phyloP scores from a whole-genome alignment of 2,113 vertebrate genomes.

The Tylochromis polylepis region DNA sequence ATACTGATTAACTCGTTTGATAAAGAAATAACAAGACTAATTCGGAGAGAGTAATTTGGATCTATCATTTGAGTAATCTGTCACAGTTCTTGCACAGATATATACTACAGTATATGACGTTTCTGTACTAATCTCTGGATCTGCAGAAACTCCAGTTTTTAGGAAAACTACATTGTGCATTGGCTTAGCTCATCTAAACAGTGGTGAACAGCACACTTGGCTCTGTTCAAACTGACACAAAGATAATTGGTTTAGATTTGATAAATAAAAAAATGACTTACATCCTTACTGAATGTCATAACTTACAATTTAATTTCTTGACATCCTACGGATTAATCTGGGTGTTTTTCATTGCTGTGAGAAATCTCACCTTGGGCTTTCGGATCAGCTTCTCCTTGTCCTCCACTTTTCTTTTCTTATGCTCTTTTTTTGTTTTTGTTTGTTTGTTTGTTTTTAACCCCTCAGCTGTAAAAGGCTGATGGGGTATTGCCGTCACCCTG shows the following conservation, averaged over 20 bases:
- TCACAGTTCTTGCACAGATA: not conserved
- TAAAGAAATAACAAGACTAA: no score
- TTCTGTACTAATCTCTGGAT: not conserved
- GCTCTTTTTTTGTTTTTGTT: rapidly evolving
- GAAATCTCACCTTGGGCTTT: not conserved
- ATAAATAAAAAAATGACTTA: not conserved
- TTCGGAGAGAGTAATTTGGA: no score
- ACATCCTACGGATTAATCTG: rapidly evolving
- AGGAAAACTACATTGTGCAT: not conserved
- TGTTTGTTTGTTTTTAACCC: not conserved
- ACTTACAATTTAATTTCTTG: not conserved
- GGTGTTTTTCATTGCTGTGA: not conserved
- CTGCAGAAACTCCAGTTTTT: not conserved
- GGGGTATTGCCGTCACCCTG: not conserved
- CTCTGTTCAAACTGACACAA: not conserved
- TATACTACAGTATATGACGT: not conserved
- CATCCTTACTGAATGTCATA: not conserved
- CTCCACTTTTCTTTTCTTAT: not conserved
- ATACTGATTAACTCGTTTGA: not conserved
- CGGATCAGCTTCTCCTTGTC: not conserved
- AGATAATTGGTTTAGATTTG: not conserved
- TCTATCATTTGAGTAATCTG: rapidly evolving
- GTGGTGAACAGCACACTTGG: not conserved
- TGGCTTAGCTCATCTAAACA: not conserved
- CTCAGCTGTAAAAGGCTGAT: not conserved